A percentile compares a stretch with the other conserved stretches of the same genome.
These are phyloP conservation scores for Amblyjoppa proteus DNA, from an alignment of 2,888 invertebrate species.

Conservation along the genomic window DNA sequence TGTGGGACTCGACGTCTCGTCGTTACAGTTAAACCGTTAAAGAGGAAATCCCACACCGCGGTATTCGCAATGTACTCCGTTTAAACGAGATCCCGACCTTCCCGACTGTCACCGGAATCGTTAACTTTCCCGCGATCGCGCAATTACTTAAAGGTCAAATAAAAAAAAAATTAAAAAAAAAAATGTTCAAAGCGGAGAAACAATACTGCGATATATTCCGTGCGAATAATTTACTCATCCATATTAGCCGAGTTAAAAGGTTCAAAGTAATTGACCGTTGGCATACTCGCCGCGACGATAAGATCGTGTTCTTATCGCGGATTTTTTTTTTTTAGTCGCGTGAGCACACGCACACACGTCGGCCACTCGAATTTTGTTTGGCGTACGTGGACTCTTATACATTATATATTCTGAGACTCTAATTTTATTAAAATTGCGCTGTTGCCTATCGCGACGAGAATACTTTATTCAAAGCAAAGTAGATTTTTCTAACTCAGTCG, in stretches of 20 bases:
- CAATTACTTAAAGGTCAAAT: conserved; percentile 17
- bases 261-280: conserved; percentile 57
- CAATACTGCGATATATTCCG: background rate
- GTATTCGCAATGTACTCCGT: conserved; percentile 41
- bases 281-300: conserved; percentile 43
- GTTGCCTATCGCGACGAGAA: background rate
- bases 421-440: background rate
- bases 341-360: background rate
- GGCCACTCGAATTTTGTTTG: conserved; percentile 30
- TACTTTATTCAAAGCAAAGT: background rate
- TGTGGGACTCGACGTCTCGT: conserved; percentile 17
- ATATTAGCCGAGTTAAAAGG: conserved; percentile 44
- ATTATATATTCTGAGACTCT: too few relatives aligned
- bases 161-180: background rate
- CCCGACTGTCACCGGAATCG: background rate
- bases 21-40: conserved; percentile 6
- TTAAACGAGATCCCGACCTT: conserved; percentile 15
- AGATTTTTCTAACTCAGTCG: background rate
- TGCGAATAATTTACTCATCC: conserved; percentile 7
- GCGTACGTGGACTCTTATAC: background rate
- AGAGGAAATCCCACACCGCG: background rate
- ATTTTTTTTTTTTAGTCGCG: conserved; percentile 33
- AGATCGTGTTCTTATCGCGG: conserved; percentile 51
- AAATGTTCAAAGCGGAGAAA: background rate
- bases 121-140: background rate